Evolutionary conservation across 2,113 vertebrate genomes (phyloP).

Genomic region (Callopanchax toddi): DNA sequence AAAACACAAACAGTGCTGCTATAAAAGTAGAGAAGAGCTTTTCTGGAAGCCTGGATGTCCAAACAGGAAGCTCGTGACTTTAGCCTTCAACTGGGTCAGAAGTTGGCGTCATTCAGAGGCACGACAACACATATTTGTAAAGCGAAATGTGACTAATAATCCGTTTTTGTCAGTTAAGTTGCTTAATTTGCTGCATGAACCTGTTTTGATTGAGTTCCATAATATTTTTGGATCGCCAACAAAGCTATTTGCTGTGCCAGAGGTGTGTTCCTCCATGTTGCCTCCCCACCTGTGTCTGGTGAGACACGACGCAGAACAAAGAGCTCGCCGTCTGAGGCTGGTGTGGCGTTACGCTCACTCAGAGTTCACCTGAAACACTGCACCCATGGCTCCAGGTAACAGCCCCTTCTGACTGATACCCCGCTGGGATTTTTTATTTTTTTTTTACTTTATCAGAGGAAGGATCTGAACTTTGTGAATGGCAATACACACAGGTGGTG

Average conservation of each 20-base stretch:
- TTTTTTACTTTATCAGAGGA: slow-evolving; percentile 59
- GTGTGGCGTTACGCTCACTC: slow-evolving; percentile 78
- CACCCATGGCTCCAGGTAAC: slow-evolving; percentile 79
- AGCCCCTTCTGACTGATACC: slow-evolving; percentile 58
- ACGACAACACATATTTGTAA: too few relatives aligned
- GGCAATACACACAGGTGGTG: slow-evolving; percentile 65
- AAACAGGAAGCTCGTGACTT: too few relatives aligned
- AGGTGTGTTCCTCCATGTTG: slow-evolving; percentile 48
- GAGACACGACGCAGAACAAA: slow-evolving; percentile 69
- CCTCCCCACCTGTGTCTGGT: slow-evolving; percentile 47
- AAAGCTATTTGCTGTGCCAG: slow-evolving; percentile 33
- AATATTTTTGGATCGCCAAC: slow-evolving; percentile 27
- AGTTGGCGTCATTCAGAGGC: too few relatives aligned
- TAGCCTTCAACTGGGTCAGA: too few relatives aligned
- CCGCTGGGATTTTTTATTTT: slow-evolving; percentile 60
- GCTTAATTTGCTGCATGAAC: slow-evolving; percentile 40
- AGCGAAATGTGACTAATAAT: too few relatives aligned
- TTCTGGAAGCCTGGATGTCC: too few relatives aligned
- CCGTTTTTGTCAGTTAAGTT: too few relatives aligned
- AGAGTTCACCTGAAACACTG: slow-evolving; percentile 79
- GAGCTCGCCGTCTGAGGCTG: slow-evolving; percentile 62
- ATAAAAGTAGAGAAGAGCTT: too few relatives aligned
- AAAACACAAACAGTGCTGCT: too few relatives aligned
- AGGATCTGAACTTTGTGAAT: slow-evolving; percentile 70
- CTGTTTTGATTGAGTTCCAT: slow-evolving; percentile 31